Evolutionary conservation across 1,140 invertebrate genomes (phyloP), one percentile per base, ranked within the genome.

Genomic region (Bombus balteatus): DNA sequence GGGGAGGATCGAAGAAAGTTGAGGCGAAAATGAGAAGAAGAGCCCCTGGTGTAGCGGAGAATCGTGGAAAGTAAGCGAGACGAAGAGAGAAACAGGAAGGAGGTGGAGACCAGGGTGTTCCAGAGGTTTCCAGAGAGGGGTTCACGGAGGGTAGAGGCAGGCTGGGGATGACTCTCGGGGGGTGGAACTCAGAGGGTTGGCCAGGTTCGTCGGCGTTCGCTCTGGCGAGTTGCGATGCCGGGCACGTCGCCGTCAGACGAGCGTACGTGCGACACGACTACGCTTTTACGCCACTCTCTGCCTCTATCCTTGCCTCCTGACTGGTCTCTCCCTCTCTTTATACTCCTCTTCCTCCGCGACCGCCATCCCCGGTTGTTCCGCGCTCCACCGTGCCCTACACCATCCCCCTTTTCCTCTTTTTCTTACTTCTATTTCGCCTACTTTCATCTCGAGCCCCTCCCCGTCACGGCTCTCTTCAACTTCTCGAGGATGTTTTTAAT

Each of bases 191-290:
- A 75, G 87, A 87, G 89, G 89, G 89, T 90, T 90, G 75, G 87
- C 87, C 79, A 83, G 89, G 87, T 89, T 91, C 90, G 92, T 87
- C 90, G 88, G 86, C 77, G 88, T 89, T 89, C 91, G 87, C 88
- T 88, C 70, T 81, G 75, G 82, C 85, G 89, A 87, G 91, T 94
- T 92, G 87, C 90, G 78, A 95, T 94, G 91, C 94, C 79, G 86
- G 88, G 94, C 94, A 95, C 94, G 95, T 95, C 92, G 91, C 93
- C 93, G 92, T 94, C 94, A 95, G 94, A 95, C 95, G 95, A 95
- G 94, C 94, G 94, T 95, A 95, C 94, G 94, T 95, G 95, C 94
- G 92, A 95, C 94, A 95, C 92, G 94, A 95, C 94, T 95, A 95
- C 94, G 94, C 95, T 95, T 95, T 95, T 95, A 95, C 94, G 92